Evolutionary conservation across 2,113 vertebrate species (phyloP).

Genomic region (Bufo bufo): DNA sequence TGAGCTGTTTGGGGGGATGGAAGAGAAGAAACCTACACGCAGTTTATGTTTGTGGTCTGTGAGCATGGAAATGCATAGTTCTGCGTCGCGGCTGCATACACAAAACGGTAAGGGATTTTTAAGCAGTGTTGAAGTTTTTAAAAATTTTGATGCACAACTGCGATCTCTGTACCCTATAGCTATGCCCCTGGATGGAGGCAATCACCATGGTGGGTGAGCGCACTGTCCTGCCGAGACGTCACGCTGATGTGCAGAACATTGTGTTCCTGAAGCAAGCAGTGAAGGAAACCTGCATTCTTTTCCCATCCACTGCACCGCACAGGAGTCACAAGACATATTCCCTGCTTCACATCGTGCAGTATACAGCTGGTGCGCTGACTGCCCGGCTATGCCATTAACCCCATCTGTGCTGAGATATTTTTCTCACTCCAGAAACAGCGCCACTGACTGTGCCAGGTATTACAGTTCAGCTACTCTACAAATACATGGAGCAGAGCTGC

Average conservation of each 20-base stretch:
- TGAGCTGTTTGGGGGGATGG: not conserved
- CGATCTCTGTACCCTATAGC: not conserved
- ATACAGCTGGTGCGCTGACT: slow-evolving; percentile 22
- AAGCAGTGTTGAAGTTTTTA: too few species aligned
- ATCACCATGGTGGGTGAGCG: not conserved
- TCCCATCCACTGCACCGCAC: slow-evolving; percentile 44
- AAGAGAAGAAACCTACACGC: not conserved
- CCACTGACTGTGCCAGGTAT: not conserved
- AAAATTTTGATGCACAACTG: too few species aligned
- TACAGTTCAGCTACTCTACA: not conserved
- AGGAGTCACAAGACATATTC: slow-evolving; percentile 46
- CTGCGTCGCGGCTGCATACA: not conserved
- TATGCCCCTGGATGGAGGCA: not conserved
- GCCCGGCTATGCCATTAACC: slow-evolving; percentile 6
- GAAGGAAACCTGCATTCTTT: slow-evolving; percentile 28
- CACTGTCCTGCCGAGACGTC: not conserved
- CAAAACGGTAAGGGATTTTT: too few species aligned
- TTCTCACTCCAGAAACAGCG: too few species aligned
- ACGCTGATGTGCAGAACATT: not conserved
- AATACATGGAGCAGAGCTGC: not conserved
- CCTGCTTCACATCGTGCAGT: slow-evolving; percentile 28
- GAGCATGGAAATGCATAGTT: not conserved
- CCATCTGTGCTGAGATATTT: not conserved
- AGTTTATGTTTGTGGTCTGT: not conserved
- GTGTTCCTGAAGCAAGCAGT: not conserved